Evolutionary conservation across 2,113 vertebrate genomes (phyloP).

Genomic region (Gnathonemus longibarbis): DNA sequence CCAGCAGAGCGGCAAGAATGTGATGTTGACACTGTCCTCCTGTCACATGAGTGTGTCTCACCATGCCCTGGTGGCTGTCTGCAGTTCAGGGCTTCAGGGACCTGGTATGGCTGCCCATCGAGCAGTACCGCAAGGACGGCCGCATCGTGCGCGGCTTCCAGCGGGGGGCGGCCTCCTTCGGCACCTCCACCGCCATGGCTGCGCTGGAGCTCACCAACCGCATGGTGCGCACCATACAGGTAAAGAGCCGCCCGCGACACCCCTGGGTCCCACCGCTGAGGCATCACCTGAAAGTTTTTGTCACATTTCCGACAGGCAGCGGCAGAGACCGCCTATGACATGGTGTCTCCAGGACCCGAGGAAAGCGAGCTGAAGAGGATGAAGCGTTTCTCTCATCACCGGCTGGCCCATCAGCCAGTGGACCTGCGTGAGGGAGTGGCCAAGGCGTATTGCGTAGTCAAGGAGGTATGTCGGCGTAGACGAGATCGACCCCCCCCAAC

Average conservation of each 20-base stretch:
- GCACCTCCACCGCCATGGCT: conserved; percentile 96
- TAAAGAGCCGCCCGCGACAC: conserved; percentile 37
- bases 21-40: background rate
- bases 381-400: conserved; percentile 77
- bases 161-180: conserved; percentile 90
- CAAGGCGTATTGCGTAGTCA: conserved; percentile 93
- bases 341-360: conserved; percentile 89
- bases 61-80: background rate
- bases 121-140: conserved; percentile 94
- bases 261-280: background rate
- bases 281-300: background rate
- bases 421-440: conserved; percentile 93
- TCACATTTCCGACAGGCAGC: conserved; percentile 66
- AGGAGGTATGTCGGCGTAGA: conserved; percentile 68
- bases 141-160: conserved; percentile 90
- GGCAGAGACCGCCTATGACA: conserved; percentile 94
- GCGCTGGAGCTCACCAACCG: conserved; percentile 92
- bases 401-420: conserved; percentile 85
- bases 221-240: conserved; percentile 95
- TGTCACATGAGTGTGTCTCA: background rate
- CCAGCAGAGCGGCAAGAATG: background rate
- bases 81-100: conserved; percentile 91
- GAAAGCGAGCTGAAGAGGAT: conserved; percentile 73
- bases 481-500: background rate
- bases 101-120: conserved; percentile 95